phyloP scores from a whole-genome alignment of 2,113 vertebrate species.

The Atrichornis clamosus region DNA sequence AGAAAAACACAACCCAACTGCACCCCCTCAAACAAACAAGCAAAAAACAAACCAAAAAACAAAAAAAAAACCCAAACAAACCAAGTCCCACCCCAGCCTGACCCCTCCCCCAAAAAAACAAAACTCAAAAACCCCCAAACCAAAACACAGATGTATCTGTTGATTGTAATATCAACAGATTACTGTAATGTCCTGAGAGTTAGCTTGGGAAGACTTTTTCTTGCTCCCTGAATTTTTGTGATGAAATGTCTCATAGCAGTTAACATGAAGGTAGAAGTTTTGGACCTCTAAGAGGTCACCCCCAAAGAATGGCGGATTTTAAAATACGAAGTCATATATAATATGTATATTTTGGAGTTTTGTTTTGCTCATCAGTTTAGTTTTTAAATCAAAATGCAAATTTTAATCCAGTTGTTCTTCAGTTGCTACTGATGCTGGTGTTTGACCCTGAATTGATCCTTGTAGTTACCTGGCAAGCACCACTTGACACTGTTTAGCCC shows the following conservation, averaged over 20 bases:
- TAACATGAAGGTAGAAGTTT: not conserved
- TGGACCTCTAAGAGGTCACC: no score
- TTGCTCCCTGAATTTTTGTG: not conserved
- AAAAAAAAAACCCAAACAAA: not conserved
- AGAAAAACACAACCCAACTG: accelerated
- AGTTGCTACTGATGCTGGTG: not conserved
- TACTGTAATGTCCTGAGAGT: not conserved
- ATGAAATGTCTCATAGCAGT: not conserved
- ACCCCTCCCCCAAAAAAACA: not conserved
- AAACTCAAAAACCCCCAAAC: not conserved
- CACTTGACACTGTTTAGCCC: not conserved
- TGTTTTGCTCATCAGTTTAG: not conserved
- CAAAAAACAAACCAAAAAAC: not conserved
- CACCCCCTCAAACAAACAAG: not conserved
- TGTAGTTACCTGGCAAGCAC: not conserved
- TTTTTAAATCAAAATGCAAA: not conserved
- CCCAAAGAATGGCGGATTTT: not conserved
- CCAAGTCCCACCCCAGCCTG: accelerated
- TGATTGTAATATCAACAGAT: not conserved
- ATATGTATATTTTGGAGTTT: not conserved
- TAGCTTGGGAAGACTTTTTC: not conserved
- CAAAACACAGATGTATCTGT: accelerated
- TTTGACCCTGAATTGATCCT: not conserved
- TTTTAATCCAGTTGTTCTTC: not conserved
- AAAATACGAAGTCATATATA: not conserved